A percentile compares a stretch with the other conserved stretches of the same genome.
phyloP scores from a whole-genome alignment of 64 coral and sea anemone species.

The Dendronephthya gigantea region DNA sequence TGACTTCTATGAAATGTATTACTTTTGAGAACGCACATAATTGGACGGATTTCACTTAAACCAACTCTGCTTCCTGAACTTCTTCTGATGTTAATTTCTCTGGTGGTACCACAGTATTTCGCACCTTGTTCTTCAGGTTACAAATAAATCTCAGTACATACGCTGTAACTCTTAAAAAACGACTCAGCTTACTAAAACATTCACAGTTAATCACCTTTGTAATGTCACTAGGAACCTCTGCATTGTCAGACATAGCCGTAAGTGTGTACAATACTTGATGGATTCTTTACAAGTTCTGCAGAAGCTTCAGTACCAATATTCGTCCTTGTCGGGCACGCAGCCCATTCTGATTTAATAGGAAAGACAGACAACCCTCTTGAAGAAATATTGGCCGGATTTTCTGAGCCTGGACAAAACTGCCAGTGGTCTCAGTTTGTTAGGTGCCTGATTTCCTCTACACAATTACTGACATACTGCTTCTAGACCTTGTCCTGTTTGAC shows the following conservation, averaged over 20 bases:
- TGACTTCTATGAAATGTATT: no score
- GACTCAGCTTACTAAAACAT: neutral
- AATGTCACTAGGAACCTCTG: neutral
- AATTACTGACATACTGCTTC: no score
- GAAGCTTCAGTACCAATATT: neutral
- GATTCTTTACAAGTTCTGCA: neutral
- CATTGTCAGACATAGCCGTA: neutral
- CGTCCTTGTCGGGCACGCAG: neutral
- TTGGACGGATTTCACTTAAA: no score
- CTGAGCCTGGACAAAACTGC: no score
- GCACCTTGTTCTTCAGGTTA: neutral
- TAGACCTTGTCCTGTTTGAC: no score
- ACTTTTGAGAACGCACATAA: no score
- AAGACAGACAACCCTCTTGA: no score
- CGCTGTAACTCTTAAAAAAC: neutral
- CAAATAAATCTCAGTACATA: neutral
- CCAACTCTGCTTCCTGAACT: no score
- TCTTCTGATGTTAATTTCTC: neutral
- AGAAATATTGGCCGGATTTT: no score
- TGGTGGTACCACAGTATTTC: neutral
- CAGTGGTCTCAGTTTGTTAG: no score
- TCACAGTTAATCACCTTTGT: neutral
- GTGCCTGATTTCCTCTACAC: no score
- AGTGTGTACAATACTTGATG: neutral
- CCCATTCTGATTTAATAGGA: neutral